A percentile compares a stretch with the other conserved stretches of the same genome.
phyloP scores from a whole-genome alignment of 2,113 vertebrate genomes.

The Strix aluco region DNA sequence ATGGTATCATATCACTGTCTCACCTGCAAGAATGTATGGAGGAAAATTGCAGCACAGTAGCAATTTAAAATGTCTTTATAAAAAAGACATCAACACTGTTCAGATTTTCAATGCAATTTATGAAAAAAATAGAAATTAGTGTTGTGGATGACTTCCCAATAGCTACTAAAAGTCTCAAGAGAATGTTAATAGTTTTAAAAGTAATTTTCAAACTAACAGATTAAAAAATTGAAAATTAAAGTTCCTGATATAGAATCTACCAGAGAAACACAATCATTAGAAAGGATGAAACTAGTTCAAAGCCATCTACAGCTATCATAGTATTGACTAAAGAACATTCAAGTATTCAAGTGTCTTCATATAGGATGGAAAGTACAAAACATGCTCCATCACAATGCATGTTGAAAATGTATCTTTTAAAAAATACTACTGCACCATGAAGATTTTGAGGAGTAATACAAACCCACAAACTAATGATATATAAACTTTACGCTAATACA shows the following conservation, averaged over 20 bases:
- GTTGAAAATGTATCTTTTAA: not conserved
- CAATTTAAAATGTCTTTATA: not conserved
- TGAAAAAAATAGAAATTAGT: not conserved
- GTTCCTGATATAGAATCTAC: not conserved
- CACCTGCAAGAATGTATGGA: not conserved
- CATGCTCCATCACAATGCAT: not conserved
- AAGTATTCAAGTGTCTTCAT: not conserved
- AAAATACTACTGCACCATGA: not conserved
- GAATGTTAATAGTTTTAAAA: not conserved
- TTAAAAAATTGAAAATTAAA: not conserved
- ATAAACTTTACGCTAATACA: not conserved
- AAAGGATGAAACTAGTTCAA: not conserved
- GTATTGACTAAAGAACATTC: not conserved
- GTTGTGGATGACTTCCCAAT: not conserved
- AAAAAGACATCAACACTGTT: not conserved
- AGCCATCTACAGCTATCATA: not conserved
- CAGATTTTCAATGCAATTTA: not conserved
- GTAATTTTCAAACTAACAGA: not conserved
- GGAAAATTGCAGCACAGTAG: not conserved
- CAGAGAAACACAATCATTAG: not conserved
- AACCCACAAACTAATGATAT: not conserved
- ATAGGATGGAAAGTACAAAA: not conserved
- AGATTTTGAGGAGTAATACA: not conserved
- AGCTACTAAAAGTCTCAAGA: not conserved
- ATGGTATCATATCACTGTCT: not conserved